These are phyloP conservation scores for Phengaris alcon DNA, from an alignment of 2,888 invertebrate genomes.

Conservation along the genomic window DNA sequence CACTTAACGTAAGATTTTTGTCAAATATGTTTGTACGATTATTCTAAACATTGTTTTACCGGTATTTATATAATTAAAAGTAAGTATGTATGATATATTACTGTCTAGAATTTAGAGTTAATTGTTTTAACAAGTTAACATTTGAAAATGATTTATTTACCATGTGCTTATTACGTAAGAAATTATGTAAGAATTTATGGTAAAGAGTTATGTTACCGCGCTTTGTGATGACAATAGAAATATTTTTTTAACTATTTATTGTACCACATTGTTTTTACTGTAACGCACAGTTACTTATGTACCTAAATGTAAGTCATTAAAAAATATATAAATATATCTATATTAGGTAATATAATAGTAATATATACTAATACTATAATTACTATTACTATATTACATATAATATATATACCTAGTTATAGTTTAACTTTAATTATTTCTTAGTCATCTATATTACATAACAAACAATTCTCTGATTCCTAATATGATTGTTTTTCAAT, in stretches of 20 bases:
- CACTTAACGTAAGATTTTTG: slow-evolving; percentile 14
- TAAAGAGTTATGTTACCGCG: slow-evolving; percentile 39
- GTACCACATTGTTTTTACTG: background rate
- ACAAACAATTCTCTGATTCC: background rate
- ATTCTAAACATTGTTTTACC: background rate
- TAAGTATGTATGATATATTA: background rate
- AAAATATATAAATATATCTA: too few relatives aligned
- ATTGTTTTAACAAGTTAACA: slow-evolving; percentile 31
- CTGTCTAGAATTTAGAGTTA: background rate
- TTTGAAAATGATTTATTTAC: slow-evolving; percentile 38
- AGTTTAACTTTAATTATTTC: background rate
- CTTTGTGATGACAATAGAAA: slow-evolving; percentile 16
- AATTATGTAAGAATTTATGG: slow-evolving; percentile 58
- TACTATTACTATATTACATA: too few relatives aligned
- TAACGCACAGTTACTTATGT: background rate
- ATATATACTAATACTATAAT: too few relatives aligned
- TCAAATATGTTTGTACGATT: background rate
- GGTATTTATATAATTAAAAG: background rate
- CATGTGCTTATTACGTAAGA: slow-evolving; percentile 67
- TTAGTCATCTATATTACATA: slow-evolving; percentile 5
- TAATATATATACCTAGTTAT: too few relatives aligned
- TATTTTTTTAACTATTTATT: slow-evolving; percentile 1
- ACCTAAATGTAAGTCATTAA: background rate
- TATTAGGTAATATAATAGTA: too few relatives aligned
- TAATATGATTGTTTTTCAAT: background rate